Base-by-base conservation (phyloP, 1,140 invertebrate species). In the Bombus breviceps region DNA sequence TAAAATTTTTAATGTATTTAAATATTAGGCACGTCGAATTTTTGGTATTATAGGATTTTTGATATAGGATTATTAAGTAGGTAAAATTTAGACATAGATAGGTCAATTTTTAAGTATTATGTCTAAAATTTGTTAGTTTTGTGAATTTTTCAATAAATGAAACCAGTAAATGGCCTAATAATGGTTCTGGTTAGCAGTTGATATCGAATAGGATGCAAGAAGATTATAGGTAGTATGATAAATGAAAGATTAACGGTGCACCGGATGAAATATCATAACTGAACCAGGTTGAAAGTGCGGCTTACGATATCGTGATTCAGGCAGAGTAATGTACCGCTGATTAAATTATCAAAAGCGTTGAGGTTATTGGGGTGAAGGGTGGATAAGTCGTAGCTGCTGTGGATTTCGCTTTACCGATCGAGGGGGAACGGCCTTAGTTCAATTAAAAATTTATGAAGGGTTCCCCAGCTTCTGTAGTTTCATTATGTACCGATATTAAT, bases 401-500 rank as follows among this genome's bases (percentile, higher is more conserved):
- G 64, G 85, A 83, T 86, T 83, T 59, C 74, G 64, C 39, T 72
- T 62, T 37, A 37, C 81, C 57, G 64, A 86, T 66, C 85, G 79
- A 39, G 43, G 66, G 80, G 62, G 37, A 41, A 25, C 2, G 64
- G 81, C 72, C 71, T 68, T 77, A 18, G 73, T 73, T 83, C 75
- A 32, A 86, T 86, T 86, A 86, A 86, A 86, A 86, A 86, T 86
- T 83, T 78, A 86, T 68, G 85, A 86, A 62, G 68, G 83, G 68
- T 57, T 74, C 71, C 53, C 34, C 39, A 32, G 10, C 59, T 71
- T 28, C 79, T 28, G 68, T 69, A n/a, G 47, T 43, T 86, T 86
- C 79, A 75, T 86, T 81, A 81, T 81, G 79, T 79, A 71, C 37
- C 59, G 84, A 81, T 86, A 82, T 82, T 86, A 85, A 85, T 85